Evolutionary conservation across 2,888 invertebrate genomes (phyloP).

Genomic region (Asteroscopus sphinx): DNA sequence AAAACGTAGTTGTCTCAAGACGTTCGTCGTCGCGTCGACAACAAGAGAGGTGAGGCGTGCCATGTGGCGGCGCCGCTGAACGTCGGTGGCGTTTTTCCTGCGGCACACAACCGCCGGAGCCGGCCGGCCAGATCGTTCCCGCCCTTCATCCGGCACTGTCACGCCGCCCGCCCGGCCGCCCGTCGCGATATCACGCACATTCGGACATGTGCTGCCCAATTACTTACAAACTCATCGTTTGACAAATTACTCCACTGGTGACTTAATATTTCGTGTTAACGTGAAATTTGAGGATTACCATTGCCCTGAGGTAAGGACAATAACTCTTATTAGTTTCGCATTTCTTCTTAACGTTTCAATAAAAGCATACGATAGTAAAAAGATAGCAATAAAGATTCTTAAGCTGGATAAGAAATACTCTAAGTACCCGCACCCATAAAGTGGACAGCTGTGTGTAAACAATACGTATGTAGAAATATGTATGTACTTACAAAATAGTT

Average conservation of each 20-base stretch:
- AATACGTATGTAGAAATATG: neutral
- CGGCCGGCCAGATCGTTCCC: slow-evolving; percentile 69
- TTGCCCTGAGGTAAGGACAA: slow-evolving; percentile 64
- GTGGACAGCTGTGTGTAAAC: slow-evolving; percentile 7
- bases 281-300: slow-evolving; percentile 58
- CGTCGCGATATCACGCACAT: slow-evolving; percentile 53
- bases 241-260: slow-evolving; percentile 61
- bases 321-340: slow-evolving; percentile 55
- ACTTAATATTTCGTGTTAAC: slow-evolving; percentile 57
- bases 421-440: slow-evolving; percentile 31
- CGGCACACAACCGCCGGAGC: slow-evolving; percentile 39
- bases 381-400: slow-evolving; percentile 70
- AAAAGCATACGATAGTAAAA: slow-evolving; percentile 67
- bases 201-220: slow-evolving; percentile 61
- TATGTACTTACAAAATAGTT: neutral
- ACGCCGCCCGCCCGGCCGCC: slow-evolving; percentile 64
- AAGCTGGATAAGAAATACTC: slow-evolving; percentile 53
- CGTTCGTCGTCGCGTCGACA: neutral
- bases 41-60: slow-evolving; percentile 24
- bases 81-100: slow-evolving; percentile 21
- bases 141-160: slow-evolving; percentile 67
- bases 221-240: slow-evolving; percentile 58
- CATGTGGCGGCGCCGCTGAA: slow-evolving; percentile 47
- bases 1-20: slow-evolving; percentile 19
- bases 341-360: slow-evolving; percentile 63